phyloP scores from a whole-genome alignment of 2,113 vertebrate genomes.

The Machaerirhynchus nigripectus region DNA sequence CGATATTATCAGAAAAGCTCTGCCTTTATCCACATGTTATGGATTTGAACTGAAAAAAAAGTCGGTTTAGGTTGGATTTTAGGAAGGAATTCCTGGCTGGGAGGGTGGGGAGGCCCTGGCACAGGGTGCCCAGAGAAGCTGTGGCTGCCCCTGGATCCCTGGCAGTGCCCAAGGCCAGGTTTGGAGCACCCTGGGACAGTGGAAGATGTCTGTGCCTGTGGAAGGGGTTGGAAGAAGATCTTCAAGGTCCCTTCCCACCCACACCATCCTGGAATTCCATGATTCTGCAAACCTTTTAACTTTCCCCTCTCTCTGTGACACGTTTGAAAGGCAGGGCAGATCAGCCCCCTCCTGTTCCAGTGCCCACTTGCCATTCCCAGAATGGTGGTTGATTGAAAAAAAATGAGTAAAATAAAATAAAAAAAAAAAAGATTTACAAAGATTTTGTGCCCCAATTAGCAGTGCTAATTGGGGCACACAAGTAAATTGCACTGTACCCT shows the following conservation, averaged over 20 bases:
- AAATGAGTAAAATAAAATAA: not conserved
- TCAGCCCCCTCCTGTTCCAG: not conserved
- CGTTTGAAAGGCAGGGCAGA: not conserved
- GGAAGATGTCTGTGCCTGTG: fast-evolving
- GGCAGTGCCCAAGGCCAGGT: fast-evolving
- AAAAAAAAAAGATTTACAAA: not conserved
- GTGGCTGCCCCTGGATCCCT: not conserved
- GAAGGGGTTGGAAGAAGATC: too few relatives aligned
- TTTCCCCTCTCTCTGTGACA: not conserved
- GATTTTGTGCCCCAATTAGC: slow-evolving; percentile 86
- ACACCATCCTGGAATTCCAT: not conserved
- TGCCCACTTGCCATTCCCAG: slow-evolving; percentile 6
- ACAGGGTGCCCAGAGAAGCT: not conserved
- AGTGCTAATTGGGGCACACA: slow-evolving; percentile 81
- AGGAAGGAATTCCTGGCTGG: not conserved
- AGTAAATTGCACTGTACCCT: slow-evolving; percentile 75
- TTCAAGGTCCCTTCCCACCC: not conserved
- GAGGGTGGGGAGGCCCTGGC: not conserved
- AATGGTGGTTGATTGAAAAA: not conserved
- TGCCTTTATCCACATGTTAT: not conserved
- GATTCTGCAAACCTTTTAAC: not conserved
- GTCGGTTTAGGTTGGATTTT: not conserved
- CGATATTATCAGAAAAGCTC: not conserved
- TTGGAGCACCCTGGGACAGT: fast-evolving
- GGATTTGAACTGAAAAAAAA: not conserved